Conservation (phyloP, 2,888 invertebrate species). For the Callinectes sapidus region DNA sequence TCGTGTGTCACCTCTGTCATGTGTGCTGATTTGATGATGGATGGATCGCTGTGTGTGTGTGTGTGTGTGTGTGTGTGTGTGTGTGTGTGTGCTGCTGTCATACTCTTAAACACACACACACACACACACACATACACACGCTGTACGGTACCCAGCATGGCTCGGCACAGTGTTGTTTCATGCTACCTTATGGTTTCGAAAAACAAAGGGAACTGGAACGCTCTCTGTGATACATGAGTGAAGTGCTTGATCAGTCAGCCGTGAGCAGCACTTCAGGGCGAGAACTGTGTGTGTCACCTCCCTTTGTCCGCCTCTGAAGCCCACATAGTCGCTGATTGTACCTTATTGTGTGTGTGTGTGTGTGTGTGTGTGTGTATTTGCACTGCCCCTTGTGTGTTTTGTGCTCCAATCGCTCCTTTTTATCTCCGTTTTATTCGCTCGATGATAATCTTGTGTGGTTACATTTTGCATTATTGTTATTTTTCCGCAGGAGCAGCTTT, state of each 20-base stretch:
- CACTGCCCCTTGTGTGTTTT: background rate
- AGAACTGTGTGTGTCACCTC: background rate
- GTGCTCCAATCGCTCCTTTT: background rate
- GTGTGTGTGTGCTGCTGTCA: background rate
- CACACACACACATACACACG: no score
- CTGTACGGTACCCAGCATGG: background rate
- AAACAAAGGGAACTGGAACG: background rate
- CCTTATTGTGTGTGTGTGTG: constrained; percentile 10
- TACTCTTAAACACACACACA: background rate
- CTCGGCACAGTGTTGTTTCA: background rate
- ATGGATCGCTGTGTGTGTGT: constrained; percentile 4
- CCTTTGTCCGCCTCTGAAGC: background rate
- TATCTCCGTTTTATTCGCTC: background rate
- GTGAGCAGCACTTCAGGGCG: background rate
- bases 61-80: constrained; percentile 10
- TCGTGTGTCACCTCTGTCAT: background rate
- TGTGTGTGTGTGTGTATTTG: constrained; percentile 22
- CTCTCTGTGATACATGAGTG: background rate
- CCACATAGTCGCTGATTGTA: background rate
- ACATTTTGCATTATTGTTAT: background rate
- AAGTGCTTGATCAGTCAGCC: background rate
- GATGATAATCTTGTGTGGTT: background rate
- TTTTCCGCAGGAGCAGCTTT: background rate
- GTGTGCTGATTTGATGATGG: background rate
- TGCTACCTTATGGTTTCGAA: background rate